Base-by-base conservation (phyloP, 2,888 invertebrate genomes). In the Apotomis turbidana region DNA sequence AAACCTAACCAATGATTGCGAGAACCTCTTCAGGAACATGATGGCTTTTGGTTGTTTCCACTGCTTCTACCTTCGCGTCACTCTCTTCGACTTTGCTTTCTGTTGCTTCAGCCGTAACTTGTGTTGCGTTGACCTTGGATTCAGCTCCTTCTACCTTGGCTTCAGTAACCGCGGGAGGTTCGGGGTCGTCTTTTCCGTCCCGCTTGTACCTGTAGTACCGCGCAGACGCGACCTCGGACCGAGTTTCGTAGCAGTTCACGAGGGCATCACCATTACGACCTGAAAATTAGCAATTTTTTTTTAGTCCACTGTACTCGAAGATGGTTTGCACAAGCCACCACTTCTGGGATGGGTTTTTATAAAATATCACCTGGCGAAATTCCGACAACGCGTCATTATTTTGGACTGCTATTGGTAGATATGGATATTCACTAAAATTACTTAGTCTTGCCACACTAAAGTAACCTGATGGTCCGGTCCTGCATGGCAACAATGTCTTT, bases 211-310 rank as follows among this genome's bases (percentile, higher is more conserved):
- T 84, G 83, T 90, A 90, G 86, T 90, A 89, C 27, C 91, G 89
- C 2, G 87, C 83, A 15, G 86, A 81, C 0, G 89, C 93, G 1
- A 87, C 89, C 46, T 87, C 91, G 4, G 93, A 91, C 38, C 87
- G 83, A 5, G 87, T 81, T 74, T 91, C 90, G 77, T 95, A 94
- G 81, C 95, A 95, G 81, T 94, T 94, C 73, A 94, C 88, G 12
- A 95, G 86, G 1, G 95, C 95, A 81, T 95, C 95, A 27, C 95
- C 95, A 55, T 91, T 89, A 71, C 90, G 94, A 71, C 97, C 97
- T 78, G 94, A 44, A 4, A 41, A 41, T 41, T 41, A 3, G 6
- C 27, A 41, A 1, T 6, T 41, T 6, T 41, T 41, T 41, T 41
- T 41, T 6, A 41, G 6, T 41, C 3, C 6, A 41, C 41, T 41